These are phyloP conservation scores for Chauna torquata DNA, from an alignment of 2,113 vertebrate species.

Conservation along the genomic window DNA sequence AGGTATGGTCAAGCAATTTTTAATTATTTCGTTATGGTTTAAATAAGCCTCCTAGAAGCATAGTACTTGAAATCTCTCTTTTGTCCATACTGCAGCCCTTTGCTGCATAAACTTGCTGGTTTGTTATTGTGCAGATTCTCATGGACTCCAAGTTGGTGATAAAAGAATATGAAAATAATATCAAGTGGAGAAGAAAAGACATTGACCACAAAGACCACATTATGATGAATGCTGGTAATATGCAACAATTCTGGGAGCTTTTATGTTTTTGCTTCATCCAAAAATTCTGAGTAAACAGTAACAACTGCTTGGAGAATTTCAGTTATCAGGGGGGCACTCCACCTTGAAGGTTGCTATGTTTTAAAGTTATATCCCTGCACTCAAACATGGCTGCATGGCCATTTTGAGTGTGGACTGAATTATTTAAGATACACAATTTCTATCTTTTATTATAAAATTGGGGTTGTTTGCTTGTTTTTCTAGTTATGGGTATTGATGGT, in stretches of 20 bases:
- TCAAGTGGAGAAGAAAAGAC: neutral
- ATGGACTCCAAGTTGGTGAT: neutral
- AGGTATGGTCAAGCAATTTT: constrained; percentile 48
- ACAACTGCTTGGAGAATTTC: neutral
- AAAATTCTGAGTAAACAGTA: constrained; percentile 3
- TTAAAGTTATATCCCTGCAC: neutral
- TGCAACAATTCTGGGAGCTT: neutral
- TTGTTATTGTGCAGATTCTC: neutral
- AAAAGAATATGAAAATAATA: constrained; percentile 35
- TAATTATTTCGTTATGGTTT: constrained; percentile 31
- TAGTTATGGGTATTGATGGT: neutral
- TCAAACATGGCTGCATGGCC: neutral
- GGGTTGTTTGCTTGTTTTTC: neutral
- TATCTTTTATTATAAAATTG: neutral
- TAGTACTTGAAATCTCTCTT: neutral
- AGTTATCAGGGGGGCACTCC: neutral
- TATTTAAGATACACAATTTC: neutral
- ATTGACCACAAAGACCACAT: neutral
- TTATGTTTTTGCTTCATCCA: neutral
- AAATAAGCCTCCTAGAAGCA: neutral
- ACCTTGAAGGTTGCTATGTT: neutral
- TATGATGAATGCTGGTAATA: constrained; percentile 30
- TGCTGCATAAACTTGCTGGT: neutral
- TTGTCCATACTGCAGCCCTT: neutral
- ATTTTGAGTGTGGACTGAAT: neutral